A percentile compares a stretch with the other conserved stretches of the same genome.
phyloP scores from a whole-genome alignment of 2,113 vertebrate species.

The Megatriorchis doriae region DNA sequence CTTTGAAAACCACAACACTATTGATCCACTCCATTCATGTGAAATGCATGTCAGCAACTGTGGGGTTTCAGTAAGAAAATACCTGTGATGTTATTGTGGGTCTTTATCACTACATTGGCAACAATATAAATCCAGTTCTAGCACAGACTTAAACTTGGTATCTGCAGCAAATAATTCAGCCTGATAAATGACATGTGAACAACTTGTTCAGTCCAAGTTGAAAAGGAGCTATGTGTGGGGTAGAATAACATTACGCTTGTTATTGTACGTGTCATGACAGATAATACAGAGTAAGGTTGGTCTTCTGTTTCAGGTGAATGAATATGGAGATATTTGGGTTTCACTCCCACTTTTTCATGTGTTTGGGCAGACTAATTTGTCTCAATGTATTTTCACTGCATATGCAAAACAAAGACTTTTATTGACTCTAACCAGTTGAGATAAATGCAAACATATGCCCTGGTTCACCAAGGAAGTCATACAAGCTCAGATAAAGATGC shows the following conservation, averaged over 20 bases:
- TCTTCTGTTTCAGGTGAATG: neutral
- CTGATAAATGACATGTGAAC: neutral
- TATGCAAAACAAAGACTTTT: neutral
- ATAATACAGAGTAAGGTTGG: neutral
- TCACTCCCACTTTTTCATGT: neutral
- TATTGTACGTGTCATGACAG: neutral
- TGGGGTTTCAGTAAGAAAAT: neutral
- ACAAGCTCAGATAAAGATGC: neutral
- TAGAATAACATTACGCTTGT: neutral
- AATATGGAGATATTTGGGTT: neutral
- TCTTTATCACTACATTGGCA: neutral
- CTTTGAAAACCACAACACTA: neutral
- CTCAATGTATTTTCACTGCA: neutral
- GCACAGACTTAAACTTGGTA: neutral
- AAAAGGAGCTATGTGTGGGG: neutral
- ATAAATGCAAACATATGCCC: neutral
- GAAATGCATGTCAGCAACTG: neutral
- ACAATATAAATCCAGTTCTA: neutral
- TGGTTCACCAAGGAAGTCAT: neutral
- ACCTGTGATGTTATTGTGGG: neutral
- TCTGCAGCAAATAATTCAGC: neutral
- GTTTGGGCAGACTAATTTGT: neutral
- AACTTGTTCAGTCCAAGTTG: neutral
- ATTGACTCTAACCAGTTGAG: neutral
- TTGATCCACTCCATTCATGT: neutral